Conservation (phyloP, 2,797 vertebrate genomes). For the Ceryle rudis region DNA sequence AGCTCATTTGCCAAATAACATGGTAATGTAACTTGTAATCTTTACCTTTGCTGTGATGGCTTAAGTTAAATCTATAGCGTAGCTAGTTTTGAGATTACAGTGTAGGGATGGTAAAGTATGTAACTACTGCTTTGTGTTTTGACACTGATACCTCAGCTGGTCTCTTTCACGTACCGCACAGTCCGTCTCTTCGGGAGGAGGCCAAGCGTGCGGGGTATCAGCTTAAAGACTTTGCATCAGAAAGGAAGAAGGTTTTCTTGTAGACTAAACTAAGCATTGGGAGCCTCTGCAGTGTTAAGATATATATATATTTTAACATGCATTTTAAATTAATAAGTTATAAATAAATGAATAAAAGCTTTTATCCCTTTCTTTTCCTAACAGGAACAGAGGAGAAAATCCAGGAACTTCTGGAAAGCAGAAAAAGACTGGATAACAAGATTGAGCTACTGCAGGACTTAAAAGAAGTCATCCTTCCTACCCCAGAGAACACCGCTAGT, state of each 20-base stretch:
- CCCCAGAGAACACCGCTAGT: constrained; percentile 24
- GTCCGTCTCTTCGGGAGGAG: background rate
- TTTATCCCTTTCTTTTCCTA: background rate
- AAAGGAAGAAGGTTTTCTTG: background rate
- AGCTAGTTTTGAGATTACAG: background rate
- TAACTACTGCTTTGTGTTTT: background rate
- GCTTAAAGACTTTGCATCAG: background rate
- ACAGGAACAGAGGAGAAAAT: constrained; percentile 69
- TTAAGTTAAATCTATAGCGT: background rate
- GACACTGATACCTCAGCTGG: fast-evolving
- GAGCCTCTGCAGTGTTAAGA: background rate
- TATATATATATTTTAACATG: background rate
- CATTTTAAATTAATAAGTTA: no score
- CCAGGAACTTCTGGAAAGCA: constrained; percentile 57
- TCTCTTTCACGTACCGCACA: no score
- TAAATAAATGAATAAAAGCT: background rate
- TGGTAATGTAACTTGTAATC: background rate
- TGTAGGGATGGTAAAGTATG: fast-evolving
- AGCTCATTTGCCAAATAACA: background rate
- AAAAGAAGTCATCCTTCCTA: constrained; percentile 21
- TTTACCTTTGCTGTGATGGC: background rate
- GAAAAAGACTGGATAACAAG: constrained; percentile 59
- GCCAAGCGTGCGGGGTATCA: fast-evolving
- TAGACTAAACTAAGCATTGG: background rate
- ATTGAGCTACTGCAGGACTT: constrained; percentile 67